Conservation (phyloP, 2,888 invertebrate genomes). For the Pammene aurita region DNA sequence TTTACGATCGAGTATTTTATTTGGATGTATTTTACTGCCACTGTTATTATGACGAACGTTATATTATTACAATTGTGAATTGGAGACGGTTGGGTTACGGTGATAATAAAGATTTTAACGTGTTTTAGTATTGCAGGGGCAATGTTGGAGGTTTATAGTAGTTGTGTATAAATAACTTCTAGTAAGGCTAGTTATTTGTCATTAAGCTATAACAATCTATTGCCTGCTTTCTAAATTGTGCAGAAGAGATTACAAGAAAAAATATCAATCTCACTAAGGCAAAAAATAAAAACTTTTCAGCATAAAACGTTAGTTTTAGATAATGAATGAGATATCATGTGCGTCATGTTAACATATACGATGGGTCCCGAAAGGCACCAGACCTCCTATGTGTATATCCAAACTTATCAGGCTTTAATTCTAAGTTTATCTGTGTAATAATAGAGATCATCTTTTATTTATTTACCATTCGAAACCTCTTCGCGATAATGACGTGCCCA, state of each 20-base stretch:
- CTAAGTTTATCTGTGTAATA: not conserved
- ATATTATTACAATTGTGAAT: conserved; percentile 49
- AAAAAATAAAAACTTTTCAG: too few species aligned
- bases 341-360: too few species aligned
- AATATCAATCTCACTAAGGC: too few species aligned
- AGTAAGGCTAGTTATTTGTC: too few species aligned
- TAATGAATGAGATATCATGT: too few species aligned
- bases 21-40: conserved; percentile 77
- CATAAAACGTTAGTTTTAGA: too few species aligned
- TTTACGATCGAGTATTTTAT: conserved; percentile 79
- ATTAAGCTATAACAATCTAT: too few species aligned
- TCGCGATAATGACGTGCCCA: conserved; percentile 24
- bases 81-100: conserved; percentile 56
- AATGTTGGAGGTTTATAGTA: conserved; percentile 27
- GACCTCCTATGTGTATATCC: too few species aligned
- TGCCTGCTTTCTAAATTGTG: too few species aligned
- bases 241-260: too few species aligned
- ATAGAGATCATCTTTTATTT: not conserved
- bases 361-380: too few species aligned
- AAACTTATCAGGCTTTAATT: not conserved
- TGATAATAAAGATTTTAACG: conserved; percentile 60
- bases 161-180: conserved; percentile 21
- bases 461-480: not conserved
- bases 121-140: conserved; percentile 27
- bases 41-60: conserved; percentile 78